Evolutionary conservation across 2,888 invertebrate genomes (phyloP).

Genomic region (Molanna angustata): DNA sequence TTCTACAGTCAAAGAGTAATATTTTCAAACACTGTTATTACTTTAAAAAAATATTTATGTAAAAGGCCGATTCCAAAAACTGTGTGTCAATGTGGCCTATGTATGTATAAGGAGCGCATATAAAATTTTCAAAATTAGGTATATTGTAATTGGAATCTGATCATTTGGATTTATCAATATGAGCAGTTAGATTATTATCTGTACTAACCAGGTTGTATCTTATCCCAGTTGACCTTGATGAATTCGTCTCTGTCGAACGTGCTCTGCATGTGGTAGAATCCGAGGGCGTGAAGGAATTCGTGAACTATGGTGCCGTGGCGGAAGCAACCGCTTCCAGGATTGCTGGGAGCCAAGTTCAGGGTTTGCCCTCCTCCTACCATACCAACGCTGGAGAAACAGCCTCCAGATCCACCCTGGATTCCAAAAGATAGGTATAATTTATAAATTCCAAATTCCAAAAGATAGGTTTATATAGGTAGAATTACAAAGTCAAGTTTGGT

Average conservation of each 20-base stretch:
- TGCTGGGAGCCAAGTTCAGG: conserved; percentile 49
- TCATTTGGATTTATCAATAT: no score
- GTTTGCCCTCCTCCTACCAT: conserved; percentile 44
- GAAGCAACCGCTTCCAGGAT: conserved; percentile 54
- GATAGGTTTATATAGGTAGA: no score
- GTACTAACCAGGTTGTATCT: conserved; percentile 61
- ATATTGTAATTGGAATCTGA: no score
- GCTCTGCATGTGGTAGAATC: conserved; percentile 83
- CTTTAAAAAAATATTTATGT: no score
- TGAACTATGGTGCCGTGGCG: conserved; percentile 67
- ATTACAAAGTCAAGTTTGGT: no score
- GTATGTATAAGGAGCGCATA: no score
- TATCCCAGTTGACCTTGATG: conserved; percentile 56
- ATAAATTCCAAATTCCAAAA: background rate
- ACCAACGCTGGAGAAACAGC: conserved; percentile 52
- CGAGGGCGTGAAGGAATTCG: conserved; percentile 76
- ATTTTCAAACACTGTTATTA: no score
- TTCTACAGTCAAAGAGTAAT: no score
- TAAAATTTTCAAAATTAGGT: no score
- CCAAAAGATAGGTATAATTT: background rate
- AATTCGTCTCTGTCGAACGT: conserved; percentile 71
- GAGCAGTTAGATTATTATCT: no score
- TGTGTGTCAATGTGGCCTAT: no score
- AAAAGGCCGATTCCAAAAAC: no score
- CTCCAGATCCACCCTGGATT: conserved; percentile 70